These are phyloP conservation scores for Chelonus insularis DNA, from an alignment of 1,140 invertebrate species.

Conservation along the genomic window DNA sequence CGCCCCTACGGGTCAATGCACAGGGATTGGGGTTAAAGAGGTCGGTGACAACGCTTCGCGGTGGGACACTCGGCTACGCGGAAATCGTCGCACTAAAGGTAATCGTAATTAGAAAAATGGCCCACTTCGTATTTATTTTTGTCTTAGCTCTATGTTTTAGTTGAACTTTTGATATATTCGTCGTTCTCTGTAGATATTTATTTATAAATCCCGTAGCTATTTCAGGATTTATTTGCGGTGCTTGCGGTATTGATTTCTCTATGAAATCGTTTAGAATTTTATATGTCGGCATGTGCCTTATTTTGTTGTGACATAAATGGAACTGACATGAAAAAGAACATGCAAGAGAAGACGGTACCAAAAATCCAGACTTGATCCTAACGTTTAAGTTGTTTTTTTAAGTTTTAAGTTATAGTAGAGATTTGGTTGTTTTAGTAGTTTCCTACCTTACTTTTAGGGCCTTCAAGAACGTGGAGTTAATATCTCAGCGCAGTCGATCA, in stretches of 20 bases:
- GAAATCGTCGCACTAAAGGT: conserved; percentile 97
- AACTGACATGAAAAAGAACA: too few relatives aligned
- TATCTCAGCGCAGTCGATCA: conserved; percentile 84
- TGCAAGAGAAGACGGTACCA: too few relatives aligned
- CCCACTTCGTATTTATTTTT: neutral
- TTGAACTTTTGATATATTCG: conserved; percentile 2
- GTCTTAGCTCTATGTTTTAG: neutral
- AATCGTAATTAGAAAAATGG: conserved; percentile 39
- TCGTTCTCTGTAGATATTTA: too few relatives aligned
- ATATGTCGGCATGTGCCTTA: too few relatives aligned
- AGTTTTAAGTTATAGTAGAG: neutral
- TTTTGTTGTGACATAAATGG: too few relatives aligned
- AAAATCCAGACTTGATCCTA: too few relatives aligned
- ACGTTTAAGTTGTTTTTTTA: too few relatives aligned
- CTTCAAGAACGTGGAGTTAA: conserved; percentile 86
- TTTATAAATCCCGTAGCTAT: too few relatives aligned
- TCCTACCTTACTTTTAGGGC: conserved; percentile 63
- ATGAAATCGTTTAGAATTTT: too few relatives aligned
- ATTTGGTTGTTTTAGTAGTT: conserved; percentile 26
- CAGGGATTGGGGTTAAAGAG: conserved; percentile 82
- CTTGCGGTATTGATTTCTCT: too few relatives aligned
- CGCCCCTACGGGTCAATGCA: conserved; percentile 60
- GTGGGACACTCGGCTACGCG: conserved; percentile 84
- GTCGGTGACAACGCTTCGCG: conserved; percentile 86
- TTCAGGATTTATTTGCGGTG: neutral